A percentile compares a stretch with the other conserved stretches of the same genome.
Evolutionary conservation across 2,888 invertebrate genomes (phyloP).

Genomic region (Apamea epomidion): DNA sequence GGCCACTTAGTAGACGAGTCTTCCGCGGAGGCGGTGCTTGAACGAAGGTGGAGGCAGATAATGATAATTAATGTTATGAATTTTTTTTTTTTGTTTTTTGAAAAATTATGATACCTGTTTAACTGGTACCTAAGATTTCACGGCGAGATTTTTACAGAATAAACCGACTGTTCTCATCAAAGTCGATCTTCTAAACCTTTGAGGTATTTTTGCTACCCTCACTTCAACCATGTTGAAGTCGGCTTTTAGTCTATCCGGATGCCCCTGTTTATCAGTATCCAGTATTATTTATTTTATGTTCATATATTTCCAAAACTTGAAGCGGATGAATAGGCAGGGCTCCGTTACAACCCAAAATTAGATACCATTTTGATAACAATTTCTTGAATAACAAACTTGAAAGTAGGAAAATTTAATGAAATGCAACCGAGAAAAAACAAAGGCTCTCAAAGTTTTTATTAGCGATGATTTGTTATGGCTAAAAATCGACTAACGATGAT

Average conservation of each 20-base stretch:
- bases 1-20: neutral
- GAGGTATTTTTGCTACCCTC: neutral
- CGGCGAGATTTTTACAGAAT: neutral
- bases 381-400: conserved; percentile 31
- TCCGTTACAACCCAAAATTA: conserved; percentile 38
- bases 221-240: neutral
- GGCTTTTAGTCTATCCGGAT: neutral
- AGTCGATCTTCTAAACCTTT: neutral
- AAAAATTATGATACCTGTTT: neutral
- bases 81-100: no score
- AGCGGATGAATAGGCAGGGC: neutral
- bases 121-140: neutral
- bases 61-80: neutral
- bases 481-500: conserved; percentile 53
- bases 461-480: conserved; percentile 56
- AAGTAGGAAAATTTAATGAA: conserved; percentile 47
- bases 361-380: neutral
- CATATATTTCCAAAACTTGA: neutral
- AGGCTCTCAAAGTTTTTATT: conserved; percentile 29
- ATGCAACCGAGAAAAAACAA: conserved; percentile 25
- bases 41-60: neutral
- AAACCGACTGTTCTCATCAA: neutral
- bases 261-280: neutral
- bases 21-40: neutral
- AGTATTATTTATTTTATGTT: neutral